A percentile compares a stretch with the other conserved stretches of the same genome.
Evolutionary conservation across 2,113 vertebrate species (phyloP).

Genomic region (Okapia johnstoni): DNA sequence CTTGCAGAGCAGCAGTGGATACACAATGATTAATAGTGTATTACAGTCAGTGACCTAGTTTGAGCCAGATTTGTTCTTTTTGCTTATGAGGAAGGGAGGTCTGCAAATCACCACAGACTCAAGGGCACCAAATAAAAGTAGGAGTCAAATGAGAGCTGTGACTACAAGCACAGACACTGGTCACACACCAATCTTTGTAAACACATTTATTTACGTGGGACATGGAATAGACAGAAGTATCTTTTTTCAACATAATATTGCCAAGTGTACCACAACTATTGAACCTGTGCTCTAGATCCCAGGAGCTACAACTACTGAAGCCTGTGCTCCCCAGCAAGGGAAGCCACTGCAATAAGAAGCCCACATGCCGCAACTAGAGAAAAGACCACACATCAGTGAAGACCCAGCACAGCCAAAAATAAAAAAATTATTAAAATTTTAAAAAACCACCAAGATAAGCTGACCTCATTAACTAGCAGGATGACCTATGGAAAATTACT

Average conservation of each 20-base stretch:
- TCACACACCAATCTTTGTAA: background rate
- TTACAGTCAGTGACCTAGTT: background rate
- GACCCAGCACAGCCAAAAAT: background rate
- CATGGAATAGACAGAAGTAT: background rate
- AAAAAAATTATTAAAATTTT: too few relatives aligned
- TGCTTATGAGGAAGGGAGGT: background rate
- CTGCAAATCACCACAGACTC: background rate
- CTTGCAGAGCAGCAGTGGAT: background rate
- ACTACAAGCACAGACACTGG: background rate
- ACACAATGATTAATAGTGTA: background rate
- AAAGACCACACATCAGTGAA: background rate
- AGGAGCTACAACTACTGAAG: background rate
- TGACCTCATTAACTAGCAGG: background rate
- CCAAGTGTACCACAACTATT: background rate
- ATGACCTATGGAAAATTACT: background rate
- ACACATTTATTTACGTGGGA: background rate
- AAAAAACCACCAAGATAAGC: background rate
- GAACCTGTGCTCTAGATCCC: background rate
- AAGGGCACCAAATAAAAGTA: background rate
- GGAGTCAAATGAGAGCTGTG: background rate
- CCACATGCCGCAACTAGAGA: rapidly evolving
- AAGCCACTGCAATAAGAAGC: background rate
- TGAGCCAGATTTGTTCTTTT: background rate
- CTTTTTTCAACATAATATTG: background rate
- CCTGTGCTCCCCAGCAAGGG: background rate